These are phyloP conservation scores for Pyralis farinalis DNA, from an alignment of 2,888 invertebrate species.

Conservation along the genomic window DNA sequence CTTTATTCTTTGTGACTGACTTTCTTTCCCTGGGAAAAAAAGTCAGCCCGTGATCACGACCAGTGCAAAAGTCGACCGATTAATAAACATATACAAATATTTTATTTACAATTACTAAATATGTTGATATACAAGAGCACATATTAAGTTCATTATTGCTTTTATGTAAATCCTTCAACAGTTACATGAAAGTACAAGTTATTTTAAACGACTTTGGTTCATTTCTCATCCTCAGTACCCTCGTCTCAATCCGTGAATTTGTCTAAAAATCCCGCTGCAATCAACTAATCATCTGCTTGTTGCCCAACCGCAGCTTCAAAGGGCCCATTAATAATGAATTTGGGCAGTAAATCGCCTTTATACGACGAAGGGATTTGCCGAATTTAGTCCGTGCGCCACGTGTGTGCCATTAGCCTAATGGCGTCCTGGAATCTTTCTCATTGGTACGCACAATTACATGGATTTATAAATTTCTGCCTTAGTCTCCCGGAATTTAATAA, in stretches of 20 bases:
- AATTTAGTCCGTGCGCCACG: conserved; percentile 53
- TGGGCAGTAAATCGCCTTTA: conserved; percentile 73
- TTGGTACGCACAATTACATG: conserved; percentile 5
- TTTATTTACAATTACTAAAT: too few species aligned
- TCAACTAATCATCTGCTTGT: conserved; percentile 65
- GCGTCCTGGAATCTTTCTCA: conserved; percentile 58
- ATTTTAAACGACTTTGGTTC: too few species aligned
- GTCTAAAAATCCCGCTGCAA: conserved; percentile 53
- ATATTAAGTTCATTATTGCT: too few species aligned
- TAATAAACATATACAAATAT: too few species aligned
- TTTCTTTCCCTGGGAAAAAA: too few species aligned
- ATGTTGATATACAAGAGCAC: too few species aligned
- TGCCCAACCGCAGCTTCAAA: conserved; percentile 54
- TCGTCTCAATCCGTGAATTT: conserved; percentile 1
- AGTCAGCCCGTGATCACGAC: too few species aligned
- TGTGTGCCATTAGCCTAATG: conserved; percentile 75
- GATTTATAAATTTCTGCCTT: conserved; percentile 3
- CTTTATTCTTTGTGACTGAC: too few species aligned
- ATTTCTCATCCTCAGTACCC: conserved; percentile 1
- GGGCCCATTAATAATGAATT: conserved; percentile 75
- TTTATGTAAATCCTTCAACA: too few species aligned
- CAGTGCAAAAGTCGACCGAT: too few species aligned
- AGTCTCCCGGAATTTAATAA: conserved; percentile 3
- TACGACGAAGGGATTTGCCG: conserved; percentile 69
- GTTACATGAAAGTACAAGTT: too few species aligned